phyloP scores from a whole-genome alignment of 1,140 invertebrate genomes.

The Hesperophylax magnus region DNA sequence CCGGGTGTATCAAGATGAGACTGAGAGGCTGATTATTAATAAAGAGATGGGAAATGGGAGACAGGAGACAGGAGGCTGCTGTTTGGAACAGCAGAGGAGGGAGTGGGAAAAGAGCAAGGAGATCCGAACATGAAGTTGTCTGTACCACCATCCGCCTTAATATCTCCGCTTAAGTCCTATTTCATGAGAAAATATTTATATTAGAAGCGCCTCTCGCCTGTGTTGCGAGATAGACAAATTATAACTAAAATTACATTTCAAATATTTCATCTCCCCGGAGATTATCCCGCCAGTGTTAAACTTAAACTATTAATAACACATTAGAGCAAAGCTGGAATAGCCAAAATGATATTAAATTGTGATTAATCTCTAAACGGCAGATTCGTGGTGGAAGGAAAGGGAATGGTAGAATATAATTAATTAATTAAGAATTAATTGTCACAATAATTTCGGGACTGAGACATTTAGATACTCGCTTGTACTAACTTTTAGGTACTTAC shows the following conservation, averaged over 20 bases:
- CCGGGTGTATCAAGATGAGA: not conserved
- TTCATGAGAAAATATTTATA: constrained; percentile 1
- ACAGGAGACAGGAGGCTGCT: constrained; percentile 3
- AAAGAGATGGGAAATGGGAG: constrained; percentile 24
- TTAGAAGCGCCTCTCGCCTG: not conserved
- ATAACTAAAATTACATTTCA: constrained; percentile 1
- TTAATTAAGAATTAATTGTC: too few relatives aligned
- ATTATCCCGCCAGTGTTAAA: not conserved
- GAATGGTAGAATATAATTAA: too few relatives aligned
- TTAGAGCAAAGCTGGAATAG: too few relatives aligned
- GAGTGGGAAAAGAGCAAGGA: not conserved
- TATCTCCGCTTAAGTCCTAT: not conserved
- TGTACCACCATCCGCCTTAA: not conserved
- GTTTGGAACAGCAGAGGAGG: too few relatives aligned
- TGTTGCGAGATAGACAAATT: not conserved
- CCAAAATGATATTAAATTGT: too few relatives aligned
- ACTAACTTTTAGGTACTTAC: too few relatives aligned
- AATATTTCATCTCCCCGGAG: not conserved
- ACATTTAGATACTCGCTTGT: too few relatives aligned
- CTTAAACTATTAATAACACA: too few relatives aligned
- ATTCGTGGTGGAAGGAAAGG: too few relatives aligned
- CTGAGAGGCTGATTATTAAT: constrained; percentile 7
- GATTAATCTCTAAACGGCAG: too few relatives aligned
- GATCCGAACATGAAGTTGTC: not conserved
- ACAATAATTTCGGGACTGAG: too few relatives aligned